Base-by-base conservation (phyloP, 1,140 invertebrate species). In the Lineus longissimus region DNA sequence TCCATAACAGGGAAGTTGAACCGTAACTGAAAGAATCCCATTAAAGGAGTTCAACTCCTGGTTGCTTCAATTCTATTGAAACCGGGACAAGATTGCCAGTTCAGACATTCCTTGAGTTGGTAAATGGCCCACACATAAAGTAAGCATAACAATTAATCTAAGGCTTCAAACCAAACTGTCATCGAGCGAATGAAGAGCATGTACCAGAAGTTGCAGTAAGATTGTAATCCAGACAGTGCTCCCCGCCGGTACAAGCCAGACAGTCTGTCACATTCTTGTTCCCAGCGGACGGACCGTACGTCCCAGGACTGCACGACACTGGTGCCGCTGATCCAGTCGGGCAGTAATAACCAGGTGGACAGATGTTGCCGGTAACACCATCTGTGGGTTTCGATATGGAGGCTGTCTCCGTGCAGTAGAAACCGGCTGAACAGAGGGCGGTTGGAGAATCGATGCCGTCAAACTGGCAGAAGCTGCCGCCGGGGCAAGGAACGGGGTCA, bases 201-300 rank as follows among this genome's bases (percentile, higher is more conserved):
- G 61, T 59, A 74, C 77, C 77, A 58, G 71, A 67, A 1, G 77
- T 75, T 4, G 63, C 59, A 9, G 76, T 76, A 17, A 79, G 59
- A 57, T 77, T 79, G 64, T 77, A 77, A 59, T 70, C 64, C 31
- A 63, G 73, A 67, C 77, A 79, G 54, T 69, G 78, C 40, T 78
- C 68, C 55, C 77, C 77, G 31, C 64, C 68, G 13, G 69, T 67
- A 68, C 77, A 79, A 2, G 67, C 30, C 17, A 75, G 25, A 65
- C 77, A 79, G 60, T 78, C 71, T 1, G 65, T 58, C 2, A 59
- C 55, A 31, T 69, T 54, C 6, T 68, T 72, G 43, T 76, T 77
- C 17, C 71, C 71, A 4, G 58, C 56, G 33, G 67, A 71, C 0
- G 69, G 61, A 62, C 75, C 75, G 65, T 74, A 79, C 23, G 77